Evolutionary conservation across 2,113 vertebrate species (phyloP).

Genomic region (Ophthalmotilapia sp.): DNA sequence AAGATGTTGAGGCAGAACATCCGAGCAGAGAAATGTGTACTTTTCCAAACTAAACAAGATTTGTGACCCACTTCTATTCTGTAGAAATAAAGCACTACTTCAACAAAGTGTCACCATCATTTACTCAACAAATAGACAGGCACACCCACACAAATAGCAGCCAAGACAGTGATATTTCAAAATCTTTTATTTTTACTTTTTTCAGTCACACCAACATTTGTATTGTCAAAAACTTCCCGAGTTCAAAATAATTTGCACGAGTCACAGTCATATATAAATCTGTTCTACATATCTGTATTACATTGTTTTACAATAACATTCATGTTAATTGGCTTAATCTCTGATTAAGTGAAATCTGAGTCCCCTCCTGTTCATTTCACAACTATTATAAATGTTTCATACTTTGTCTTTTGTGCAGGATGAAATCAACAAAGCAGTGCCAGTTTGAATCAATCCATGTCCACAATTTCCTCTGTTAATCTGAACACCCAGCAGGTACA

Average conservation of each 20-base stretch:
- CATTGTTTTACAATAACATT: slow-evolving; percentile 37
- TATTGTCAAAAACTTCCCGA: slow-evolving; percentile 53
- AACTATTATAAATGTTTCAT: neutral
- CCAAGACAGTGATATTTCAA: slow-evolving; percentile 23
- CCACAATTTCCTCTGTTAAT: neutral
- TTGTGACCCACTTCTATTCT: neutral
- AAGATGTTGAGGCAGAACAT: neutral
- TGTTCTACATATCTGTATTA: slow-evolving; percentile 17
- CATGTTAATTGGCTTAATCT: slow-evolving; percentile 27
- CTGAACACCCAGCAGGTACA: neutral
- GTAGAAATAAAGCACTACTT: neutral
- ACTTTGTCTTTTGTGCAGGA: neutral
- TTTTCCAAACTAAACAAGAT: neutral
- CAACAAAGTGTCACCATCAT: neutral
- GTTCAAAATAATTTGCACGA: slow-evolving; percentile 52
- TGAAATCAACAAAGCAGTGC: neutral
- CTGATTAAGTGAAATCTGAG: neutral
- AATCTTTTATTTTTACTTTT: slow-evolving; percentile 46
- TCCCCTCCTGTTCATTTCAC: neutral
- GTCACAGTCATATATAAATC: slow-evolving; percentile 60
- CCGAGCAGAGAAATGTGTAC: neutral
- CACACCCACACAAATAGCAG: neutral
- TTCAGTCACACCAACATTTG: slow-evolving; percentile 48
- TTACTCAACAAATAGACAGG: neutral
- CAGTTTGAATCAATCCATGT: neutral